A percentile compares a stretch with the other conserved stretches of the same genome.
Evolutionary conservation across 2,888 invertebrate genomes (phyloP).

Genomic region (Drosophila nr. perissopoda): DNA sequence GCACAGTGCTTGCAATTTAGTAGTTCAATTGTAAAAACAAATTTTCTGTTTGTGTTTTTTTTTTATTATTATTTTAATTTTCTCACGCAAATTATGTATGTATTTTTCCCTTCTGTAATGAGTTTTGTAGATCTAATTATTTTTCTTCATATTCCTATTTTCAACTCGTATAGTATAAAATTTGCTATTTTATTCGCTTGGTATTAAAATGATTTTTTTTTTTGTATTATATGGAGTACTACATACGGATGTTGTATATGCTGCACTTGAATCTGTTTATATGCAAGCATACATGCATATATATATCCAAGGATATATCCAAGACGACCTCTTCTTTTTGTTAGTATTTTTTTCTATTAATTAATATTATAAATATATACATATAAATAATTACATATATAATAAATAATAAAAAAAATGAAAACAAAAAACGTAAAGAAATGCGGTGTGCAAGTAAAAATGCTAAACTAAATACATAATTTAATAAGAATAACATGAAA

Average conservation of each 20-base stretch:
- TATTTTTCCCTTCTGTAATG: slow-evolving; percentile 17
- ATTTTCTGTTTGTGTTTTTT: slow-evolving; percentile 36
- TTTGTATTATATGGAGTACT: slow-evolving; percentile 50
- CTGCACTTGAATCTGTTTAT: slow-evolving; percentile 31
- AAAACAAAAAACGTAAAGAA: slow-evolving; percentile 16
- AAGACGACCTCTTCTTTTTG: slow-evolving; percentile 75
- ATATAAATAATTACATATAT: slow-evolving; percentile 26
- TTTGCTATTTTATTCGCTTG: slow-evolving; percentile 5
- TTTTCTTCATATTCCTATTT: slow-evolving; percentile 5
- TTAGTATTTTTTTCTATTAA: slow-evolving; percentile 76
- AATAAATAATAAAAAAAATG: slow-evolving; percentile 10
- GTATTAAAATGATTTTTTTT: slow-evolving; percentile 9
- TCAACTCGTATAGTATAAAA: slow-evolving; percentile 14
- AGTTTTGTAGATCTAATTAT: slow-evolving; percentile 3
- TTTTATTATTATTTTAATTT: slow-evolving; percentile 36
- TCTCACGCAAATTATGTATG: slow-evolving; percentile 18
- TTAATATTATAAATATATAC: slow-evolving; percentile 68
- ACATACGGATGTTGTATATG: slow-evolving; percentile 35
- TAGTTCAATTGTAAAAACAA: slow-evolving; percentile 64
- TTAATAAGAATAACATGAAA: slow-evolving; percentile 36
- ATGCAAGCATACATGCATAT: slow-evolving; percentile 18
- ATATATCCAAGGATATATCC: slow-evolving; percentile 59
- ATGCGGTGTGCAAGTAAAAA: slow-evolving; percentile 48
- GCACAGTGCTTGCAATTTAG: slow-evolving; percentile 66
- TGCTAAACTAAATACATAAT: slow-evolving; percentile 57